Base-by-base conservation (phyloP, 2,113 vertebrate genomes). In the Podarcis raffonei region DNA sequence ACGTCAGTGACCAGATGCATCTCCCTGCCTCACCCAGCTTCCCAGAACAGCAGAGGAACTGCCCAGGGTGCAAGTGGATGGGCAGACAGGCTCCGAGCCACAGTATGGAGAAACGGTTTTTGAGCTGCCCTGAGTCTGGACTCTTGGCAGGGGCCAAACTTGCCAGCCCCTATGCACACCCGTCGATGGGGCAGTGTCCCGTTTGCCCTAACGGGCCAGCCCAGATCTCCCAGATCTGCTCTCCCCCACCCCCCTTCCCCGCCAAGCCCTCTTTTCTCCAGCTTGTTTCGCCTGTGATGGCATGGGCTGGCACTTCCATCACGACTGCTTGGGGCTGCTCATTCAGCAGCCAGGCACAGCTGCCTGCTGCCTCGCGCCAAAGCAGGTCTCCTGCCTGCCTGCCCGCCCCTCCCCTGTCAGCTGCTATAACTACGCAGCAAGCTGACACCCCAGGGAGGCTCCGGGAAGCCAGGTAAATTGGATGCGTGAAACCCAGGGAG, bases 391-490 rank as follows among this genome's bases (percentile, higher is more conserved):
- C 83, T n/a, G 78, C 42, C 65, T 9, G 25, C 72, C 32, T 6
- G 8, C 27, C 6, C 1, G 2, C 39, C 90, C 78, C 74, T 66
- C 18, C 84, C 53, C 42, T 37, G 13, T 89, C 90, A 66, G 65
- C 1, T 72, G 77, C 77, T 25, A 22, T 0, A 25, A 90, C 48
- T 13, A 83, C 85, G 86, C 66, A 59, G 27, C 81, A 71, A 23
- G 80, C 15, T 22, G 0, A 66, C 72, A 78, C 39, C 68, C 2
- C 2, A 6, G 1, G 86, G 79, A 89, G 80, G 75, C 87, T 48
- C 69, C 75, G 71, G 80, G 81, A 57, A 86, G 87, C 69, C 90
- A 91, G 90, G 90, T 91, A 91, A 48, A 74, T 15, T 68, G 66
- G 85, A 78, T 66, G 77, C 0, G 7, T 42, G 84, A 0, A 81